Evolutionary conservation across 2,797 vertebrate species (phyloP), one percentile per base, ranked within the genome.

Genomic region (Spondyliosoma cantharus): DNA sequence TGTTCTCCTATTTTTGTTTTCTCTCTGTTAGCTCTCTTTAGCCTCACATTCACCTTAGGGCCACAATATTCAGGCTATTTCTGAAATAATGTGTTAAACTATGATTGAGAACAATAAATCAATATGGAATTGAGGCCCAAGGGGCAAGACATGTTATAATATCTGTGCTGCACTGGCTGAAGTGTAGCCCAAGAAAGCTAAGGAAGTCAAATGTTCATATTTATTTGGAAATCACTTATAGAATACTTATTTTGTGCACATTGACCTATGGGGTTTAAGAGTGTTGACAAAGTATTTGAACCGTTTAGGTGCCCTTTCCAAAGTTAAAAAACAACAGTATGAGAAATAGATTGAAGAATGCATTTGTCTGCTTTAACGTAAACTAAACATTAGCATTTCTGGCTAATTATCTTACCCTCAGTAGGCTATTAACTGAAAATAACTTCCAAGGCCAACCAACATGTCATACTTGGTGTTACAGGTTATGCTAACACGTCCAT

Each of bases 21-120:
- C 13, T 52, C 42, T 58, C 14, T 53, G 7, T 25, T 5, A 29
- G 12, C 48, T 62, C 7, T 71, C 16, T 77, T 43, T 50, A 2
- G 54, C 12, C 17, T 62, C 11, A 12, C 27, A 7, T 53, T 46
- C 50, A 52, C 64, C 25, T 50, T 5, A 29, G 24, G 50, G 24
- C 57, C 32, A 12, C 24, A 20, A 5, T 5, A 32, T 61, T 43
- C 12, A 32, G 29, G 16, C 5, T 5, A 2, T 49, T 14, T 42
- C 37, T 37, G 37, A 37, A 37, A n/a, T 72, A 3, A 71, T 43
- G 12, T 48, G 14, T n/a, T 62, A 6, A 11, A n/a, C 15, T 29
- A 15, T n/a, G 45, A 68, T 54, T 5, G 68, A 59, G 5, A 58
- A 24, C 24, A 64, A 50, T 48, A 60, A 54, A 65, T 54, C 15